Conservation (phyloP, 2,113 vertebrate species). For the Nannobrachium achirus region DNA sequence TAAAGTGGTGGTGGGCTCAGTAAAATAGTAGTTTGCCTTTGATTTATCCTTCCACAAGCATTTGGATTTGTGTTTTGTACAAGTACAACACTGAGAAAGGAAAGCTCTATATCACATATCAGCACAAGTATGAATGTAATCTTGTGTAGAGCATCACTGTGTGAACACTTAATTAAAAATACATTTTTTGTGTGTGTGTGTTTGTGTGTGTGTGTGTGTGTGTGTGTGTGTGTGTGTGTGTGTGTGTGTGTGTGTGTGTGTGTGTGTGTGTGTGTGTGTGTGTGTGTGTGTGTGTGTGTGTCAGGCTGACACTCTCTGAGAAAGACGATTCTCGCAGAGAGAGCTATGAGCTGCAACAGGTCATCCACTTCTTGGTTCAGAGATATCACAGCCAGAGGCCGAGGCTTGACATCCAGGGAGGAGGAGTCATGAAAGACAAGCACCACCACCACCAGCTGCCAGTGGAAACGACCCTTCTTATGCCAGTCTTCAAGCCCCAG, state of each 20-base stretch:
- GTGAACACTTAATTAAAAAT: not conserved
- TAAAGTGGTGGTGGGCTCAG: not conserved
- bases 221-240: not conserved
- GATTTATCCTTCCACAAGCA: not conserved
- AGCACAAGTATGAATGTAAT: too few species aligned
- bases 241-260: not conserved
- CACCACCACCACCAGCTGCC: conserved; percentile 59
- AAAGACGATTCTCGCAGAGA: conserved; percentile 53
- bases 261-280: not conserved
- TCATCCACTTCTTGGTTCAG: conserved; percentile 66
- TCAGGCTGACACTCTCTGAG: conserved; percentile 67
- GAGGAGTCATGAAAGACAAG: conserved; percentile 41
- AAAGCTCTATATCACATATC: too few species aligned
- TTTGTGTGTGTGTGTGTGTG: not conserved
- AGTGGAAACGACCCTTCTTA: conserved; percentile 38
- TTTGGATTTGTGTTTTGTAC: not conserved
- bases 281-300: not conserved
- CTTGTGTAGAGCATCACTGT: too few species aligned
- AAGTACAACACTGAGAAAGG: too few species aligned
- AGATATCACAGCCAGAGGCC: conserved; percentile 66
- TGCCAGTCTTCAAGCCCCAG: conserved; percentile 53
- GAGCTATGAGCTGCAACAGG: conserved; percentile 72
- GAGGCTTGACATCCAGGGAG: conserved; percentile 55
- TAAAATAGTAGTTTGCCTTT: not conserved
- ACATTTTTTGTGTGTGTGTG: not conserved